Conservation (phyloP, 2,113 vertebrate genomes). For the Cephalophus harveyi region DNA sequence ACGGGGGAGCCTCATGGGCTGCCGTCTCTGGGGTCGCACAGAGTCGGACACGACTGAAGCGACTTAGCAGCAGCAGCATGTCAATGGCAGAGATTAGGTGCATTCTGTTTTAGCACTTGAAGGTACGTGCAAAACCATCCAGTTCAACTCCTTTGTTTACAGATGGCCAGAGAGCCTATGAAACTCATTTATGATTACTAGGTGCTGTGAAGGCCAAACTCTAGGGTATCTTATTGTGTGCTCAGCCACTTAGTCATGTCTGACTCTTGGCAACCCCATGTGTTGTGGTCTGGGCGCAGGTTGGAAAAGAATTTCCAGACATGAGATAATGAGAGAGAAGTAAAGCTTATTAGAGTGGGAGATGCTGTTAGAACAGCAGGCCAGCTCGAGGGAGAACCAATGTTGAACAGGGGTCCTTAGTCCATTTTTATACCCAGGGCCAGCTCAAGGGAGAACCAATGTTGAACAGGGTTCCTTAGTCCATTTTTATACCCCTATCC, state of each 20-base stretch:
- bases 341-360: background rate
- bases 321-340: background rate
- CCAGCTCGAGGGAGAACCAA: background rate
- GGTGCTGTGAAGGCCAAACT: background rate
- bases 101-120: background rate
- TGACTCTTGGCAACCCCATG: background rate
- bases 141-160: conserved; percentile 18
- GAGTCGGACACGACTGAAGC: no score
- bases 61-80: no score
- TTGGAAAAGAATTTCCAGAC: background rate
- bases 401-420: background rate
- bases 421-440: background rate
- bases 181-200: background rate
- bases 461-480: background rate
- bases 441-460: no score
- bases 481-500: background rate
- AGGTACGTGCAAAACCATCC: conserved; percentile 10
- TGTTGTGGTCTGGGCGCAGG: background rate
- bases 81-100: background rate
- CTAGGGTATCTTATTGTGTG: background rate
- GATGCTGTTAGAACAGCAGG: background rate
- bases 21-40: no score
- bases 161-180: background rate
- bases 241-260: background rate
- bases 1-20: no score